phyloP scores from a whole-genome alignment of 2,797 vertebrate species.

The Etheostoma perlongum region DNA sequence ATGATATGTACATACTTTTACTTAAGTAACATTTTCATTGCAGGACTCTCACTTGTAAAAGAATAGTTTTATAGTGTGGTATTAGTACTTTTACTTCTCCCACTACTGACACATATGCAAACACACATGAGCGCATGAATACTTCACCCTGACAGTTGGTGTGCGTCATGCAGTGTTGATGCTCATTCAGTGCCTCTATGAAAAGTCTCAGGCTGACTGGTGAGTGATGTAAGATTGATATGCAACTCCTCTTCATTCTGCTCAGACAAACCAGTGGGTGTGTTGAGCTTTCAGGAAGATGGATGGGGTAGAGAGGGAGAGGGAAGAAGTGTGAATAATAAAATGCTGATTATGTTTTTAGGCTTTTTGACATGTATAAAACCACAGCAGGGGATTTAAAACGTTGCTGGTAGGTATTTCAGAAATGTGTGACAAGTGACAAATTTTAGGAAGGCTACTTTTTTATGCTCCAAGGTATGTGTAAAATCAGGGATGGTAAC shows the following conservation, averaged over 20 bases:
- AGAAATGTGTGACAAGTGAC: constrained; percentile 11
- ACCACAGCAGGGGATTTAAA: neutral
- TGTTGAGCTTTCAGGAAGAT: constrained; percentile 72
- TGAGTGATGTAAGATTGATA: constrained; percentile 85
- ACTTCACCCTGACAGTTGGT: constrained; percentile 68
- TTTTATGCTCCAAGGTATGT: neutral
- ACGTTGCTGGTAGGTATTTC: constrained; percentile 21
- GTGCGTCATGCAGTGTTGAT: constrained; percentile 70
- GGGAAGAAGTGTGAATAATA: constrained; percentile 44
- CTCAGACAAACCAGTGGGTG: constrained; percentile 82
- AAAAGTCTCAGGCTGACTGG: constrained; percentile 76
- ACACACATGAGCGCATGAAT: constrained; percentile 28
- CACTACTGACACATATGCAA: constrained; percentile 5
- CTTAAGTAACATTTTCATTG: no score
- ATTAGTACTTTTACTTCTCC: no score
- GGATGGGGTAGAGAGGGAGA: constrained; percentile 42
- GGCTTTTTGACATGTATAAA: constrained; percentile 20
- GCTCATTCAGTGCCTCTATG: constrained; percentile 77
- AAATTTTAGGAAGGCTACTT: constrained; percentile 12
- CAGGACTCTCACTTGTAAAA: no score
- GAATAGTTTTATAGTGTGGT: no score
- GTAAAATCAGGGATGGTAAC: neutral
- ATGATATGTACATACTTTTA: no score
- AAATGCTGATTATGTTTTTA: constrained; percentile 27
- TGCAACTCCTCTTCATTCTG: constrained; percentile 79